phyloP scores from a whole-genome alignment of 2,888 invertebrate genomes.

The Lepidonotus clava region DNA sequence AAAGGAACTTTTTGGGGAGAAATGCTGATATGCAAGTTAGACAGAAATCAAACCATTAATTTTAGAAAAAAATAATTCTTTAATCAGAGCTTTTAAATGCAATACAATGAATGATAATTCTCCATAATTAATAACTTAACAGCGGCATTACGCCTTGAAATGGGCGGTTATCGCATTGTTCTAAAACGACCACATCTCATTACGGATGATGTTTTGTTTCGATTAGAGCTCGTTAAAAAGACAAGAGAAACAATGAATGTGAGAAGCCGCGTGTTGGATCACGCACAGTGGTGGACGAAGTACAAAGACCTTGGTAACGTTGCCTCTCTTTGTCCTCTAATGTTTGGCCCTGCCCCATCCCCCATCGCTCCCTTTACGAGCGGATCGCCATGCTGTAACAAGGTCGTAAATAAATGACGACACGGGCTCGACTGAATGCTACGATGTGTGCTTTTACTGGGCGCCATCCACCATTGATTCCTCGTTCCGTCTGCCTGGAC shows the following conservation, averaged over 20 bases:
- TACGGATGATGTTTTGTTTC: neutral
- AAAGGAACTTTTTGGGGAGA: no score
- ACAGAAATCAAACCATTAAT: no score
- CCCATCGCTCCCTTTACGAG: no score
- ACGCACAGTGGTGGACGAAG: neutral
- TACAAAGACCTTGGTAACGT: neutral
- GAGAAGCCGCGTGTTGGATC: neutral
- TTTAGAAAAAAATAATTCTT: no score
- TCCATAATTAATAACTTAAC: constrained; percentile 1
- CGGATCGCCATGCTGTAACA: neutral
- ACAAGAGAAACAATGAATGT: no score
- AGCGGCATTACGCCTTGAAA: neutral
- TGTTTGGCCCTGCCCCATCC: no score
- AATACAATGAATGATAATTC: no score
- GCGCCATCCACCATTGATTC: neutral
- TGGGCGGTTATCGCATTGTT: neutral
- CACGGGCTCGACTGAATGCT: neutral
- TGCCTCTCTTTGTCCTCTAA: neutral
- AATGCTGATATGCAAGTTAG: no score
- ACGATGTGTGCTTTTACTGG: neutral
- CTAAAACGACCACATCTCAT: neutral
- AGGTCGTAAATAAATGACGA: constrained; percentile 6
- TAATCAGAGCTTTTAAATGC: no score
- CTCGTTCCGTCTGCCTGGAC: neutral
- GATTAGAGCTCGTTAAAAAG: no score